These are phyloP conservation scores for Lathamus discolor DNA, from an alignment of 2,113 vertebrate species.

Conservation along the genomic window DNA sequence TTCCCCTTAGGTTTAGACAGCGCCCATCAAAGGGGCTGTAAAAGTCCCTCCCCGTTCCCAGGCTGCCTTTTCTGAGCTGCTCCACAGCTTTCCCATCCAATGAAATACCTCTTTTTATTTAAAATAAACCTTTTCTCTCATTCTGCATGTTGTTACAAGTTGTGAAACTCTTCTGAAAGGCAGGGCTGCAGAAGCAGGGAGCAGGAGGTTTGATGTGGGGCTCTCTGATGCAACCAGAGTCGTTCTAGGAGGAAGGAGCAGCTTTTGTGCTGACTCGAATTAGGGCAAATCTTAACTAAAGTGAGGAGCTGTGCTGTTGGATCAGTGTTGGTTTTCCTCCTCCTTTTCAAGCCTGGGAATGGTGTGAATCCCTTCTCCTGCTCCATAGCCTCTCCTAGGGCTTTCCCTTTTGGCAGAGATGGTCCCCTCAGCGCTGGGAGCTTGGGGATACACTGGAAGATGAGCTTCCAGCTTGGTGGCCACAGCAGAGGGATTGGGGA, in stretches of 20 bases:
- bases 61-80: background rate
- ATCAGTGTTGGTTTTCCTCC: background rate
- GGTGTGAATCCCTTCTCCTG: accelerated
- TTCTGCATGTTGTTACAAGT: background rate
- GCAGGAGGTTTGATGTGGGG: background rate
- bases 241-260: background rate
- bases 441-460: background rate
- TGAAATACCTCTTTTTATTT: background rate
- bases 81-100: background rate
- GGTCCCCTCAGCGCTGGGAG: background rate
- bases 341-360: background rate
- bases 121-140: background rate
- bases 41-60: background rate
- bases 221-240: background rate
- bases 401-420: background rate
- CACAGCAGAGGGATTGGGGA: background rate
- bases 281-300: background rate
- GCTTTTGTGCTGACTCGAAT: accelerated
- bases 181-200: background rate
- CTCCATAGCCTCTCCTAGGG: background rate
- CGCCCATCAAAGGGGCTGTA: background rate
- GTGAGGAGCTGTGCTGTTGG: background rate
- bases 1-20: background rate
- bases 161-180: background rate
- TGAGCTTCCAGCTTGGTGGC: background rate